A percentile compares a stretch with the other conserved stretches of the same genome.
Evolutionary conservation across 2,888 invertebrate genomes (phyloP).

Genomic region (Agriotes lineatus): DNA sequence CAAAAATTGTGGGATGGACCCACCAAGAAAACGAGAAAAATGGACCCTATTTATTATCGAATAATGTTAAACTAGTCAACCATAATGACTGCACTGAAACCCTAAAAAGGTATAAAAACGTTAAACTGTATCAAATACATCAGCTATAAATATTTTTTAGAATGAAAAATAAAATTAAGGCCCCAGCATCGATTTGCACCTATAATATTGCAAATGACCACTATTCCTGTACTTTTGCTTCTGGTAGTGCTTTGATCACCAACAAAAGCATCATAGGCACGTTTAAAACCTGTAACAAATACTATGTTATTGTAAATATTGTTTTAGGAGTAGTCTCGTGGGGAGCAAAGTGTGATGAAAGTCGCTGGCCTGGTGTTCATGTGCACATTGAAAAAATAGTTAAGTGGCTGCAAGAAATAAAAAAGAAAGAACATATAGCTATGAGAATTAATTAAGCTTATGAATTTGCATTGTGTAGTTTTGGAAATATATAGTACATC

Average conservation of each 20-base stretch:
- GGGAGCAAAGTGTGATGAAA: constrained; percentile 6
- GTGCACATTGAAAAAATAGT: not conserved
- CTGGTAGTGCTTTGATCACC: constrained; percentile 5
- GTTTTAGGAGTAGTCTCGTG: constrained; percentile 12
- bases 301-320: too few relatives aligned
- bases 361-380: not conserved
- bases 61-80: not conserved
- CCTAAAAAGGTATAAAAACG: too few relatives aligned
- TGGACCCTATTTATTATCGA: not conserved
- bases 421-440: not conserved
- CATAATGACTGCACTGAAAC: not conserved
- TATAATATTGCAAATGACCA: not conserved
- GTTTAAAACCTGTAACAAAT: too few relatives aligned
- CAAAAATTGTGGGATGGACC: constrained; percentile 17
- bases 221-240: not conserved
- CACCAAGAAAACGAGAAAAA: not conserved
- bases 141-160: too few relatives aligned
- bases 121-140: too few relatives aligned
- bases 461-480: too few relatives aligned
- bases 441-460: too few relatives aligned
- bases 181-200: not conserved
- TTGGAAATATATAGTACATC: too few relatives aligned
- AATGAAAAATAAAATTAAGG: too few relatives aligned
- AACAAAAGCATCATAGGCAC: constrained; percentile 11
- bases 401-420: constrained; percentile 12